Conservation (phyloP, 1,140 invertebrate genomes). For the Ladona fulva region DNA sequence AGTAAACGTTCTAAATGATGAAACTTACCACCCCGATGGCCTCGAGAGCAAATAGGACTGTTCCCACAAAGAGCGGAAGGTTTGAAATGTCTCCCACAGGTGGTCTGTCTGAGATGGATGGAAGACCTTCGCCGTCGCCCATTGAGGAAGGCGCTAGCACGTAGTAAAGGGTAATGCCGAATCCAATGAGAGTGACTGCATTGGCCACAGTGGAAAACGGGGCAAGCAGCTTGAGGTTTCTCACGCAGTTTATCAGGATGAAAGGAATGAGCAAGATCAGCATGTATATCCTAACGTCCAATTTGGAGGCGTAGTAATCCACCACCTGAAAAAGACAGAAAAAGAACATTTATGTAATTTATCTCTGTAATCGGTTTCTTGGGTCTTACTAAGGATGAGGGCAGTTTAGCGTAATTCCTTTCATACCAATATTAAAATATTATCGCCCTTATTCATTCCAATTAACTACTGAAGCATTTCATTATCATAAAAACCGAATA, state of each 20-base stretch:
- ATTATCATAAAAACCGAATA: no score
- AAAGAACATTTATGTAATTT: no score
- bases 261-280: conserved; percentile 51
- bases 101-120: conserved; percentile 35
- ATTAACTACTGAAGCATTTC: no score
- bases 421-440: no score
- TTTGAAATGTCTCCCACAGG: conserved; percentile 37
- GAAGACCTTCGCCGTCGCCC: conserved; percentile 40
- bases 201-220: conserved; percentile 69
- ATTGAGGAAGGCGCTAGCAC: conserved; percentile 39
- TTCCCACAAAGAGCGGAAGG: conserved; percentile 54
- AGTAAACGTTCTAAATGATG: no score
- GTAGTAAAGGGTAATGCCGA: conserved; percentile 60
- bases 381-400: no score
- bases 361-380: no score
- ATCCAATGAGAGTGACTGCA: conserved; percentile 48
- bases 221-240: conserved; percentile 62
- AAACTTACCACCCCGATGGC: conserved; percentile 56
- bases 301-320: conserved; percentile 36
- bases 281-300: conserved; percentile 43
- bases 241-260: conserved; percentile 57
- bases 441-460: no score
- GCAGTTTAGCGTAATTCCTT: no score
- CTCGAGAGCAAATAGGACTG: conserved; percentile 54
- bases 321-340: conserved; percentile 35